Base-by-base conservation (phyloP, 2,797 vertebrate genomes). In the Salmo trutta region DNA sequence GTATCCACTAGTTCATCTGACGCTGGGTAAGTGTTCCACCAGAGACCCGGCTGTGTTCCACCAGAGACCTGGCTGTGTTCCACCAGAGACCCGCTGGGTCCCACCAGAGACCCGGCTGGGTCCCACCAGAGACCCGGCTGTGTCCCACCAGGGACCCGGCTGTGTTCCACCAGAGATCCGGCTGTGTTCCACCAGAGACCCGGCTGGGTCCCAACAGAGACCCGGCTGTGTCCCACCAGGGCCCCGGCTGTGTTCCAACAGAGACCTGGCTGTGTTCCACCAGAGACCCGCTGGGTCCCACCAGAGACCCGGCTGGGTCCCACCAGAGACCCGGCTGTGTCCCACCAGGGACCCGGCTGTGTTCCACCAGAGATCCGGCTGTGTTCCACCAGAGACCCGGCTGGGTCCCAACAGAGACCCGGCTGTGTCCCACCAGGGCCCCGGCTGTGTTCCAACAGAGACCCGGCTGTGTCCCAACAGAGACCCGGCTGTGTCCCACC, bases 321-420 rank as follows among this genome's bases (percentile, higher is more conserved):
- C 2, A 66, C 74, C 73, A 72, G 83, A 84, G 68, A 71, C 75
- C 29, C 24, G 24, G 24, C 1, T 24, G 5, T 41, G 6, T 2
- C 78, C 21, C 2, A 66, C 75, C 73, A 72, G 84, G 82, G 68
- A 72, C 74, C 3, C 31, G 3, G 31, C 31, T 4, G 31, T 36
- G 33, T 36, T 77, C 21, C 2, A 66, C 75, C 73, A 72, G 84
- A 84, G 68, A 71, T 73, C 29, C 24, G 24, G 24, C 24, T 24
- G 5, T 41, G 6, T 2, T 79, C 21, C 2, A 66, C 75, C 73
- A 72, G 84, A 82, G 68, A 72, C 74, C 3, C 31, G 31, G 31
- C 31, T 4, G 31, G 7, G 33, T 36, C 77, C 21, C 2, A 66
- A 74, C 73, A 72, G 84, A 84, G 68, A 71, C 75, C 29, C 24